phyloP scores from a whole-genome alignment of 1,140 invertebrate genomes.

The Papilio machaon region DNA sequence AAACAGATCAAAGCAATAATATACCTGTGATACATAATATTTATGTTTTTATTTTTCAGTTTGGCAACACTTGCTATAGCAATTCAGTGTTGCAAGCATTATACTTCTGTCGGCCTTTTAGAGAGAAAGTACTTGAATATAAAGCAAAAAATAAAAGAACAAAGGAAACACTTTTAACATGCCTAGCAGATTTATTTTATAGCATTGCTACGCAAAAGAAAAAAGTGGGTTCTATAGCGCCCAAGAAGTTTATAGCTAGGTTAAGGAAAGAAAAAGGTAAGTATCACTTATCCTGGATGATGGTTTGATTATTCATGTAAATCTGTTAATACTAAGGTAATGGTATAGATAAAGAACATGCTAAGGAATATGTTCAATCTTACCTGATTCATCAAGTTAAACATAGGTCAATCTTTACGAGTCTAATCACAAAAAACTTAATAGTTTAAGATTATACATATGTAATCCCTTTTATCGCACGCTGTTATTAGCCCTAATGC shows the following conservation, averaged over 20 bases:
- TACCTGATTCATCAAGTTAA: too few relatives aligned
- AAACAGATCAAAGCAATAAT: background rate
- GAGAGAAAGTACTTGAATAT: slow-evolving; percentile 99
- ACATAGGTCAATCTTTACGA: background rate
- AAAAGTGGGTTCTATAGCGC: slow-evolving; percentile 99
- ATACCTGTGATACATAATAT: background rate
- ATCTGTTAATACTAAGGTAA: too few relatives aligned
- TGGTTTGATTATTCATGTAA: too few relatives aligned
- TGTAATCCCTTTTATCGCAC: too few relatives aligned
- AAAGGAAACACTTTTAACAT: slow-evolving; percentile 98
- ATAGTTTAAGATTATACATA: too few relatives aligned
- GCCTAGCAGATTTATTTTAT: slow-evolving; percentile 98
- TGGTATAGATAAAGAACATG: background rate
- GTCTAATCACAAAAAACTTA: background rate
- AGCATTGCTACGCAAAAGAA: slow-evolving; percentile 99
- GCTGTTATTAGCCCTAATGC: too few relatives aligned
- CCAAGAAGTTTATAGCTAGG: slow-evolving; percentile 99
- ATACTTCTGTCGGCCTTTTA: slow-evolving; percentile 99
- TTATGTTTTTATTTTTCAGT: slow-evolving; percentile 86
- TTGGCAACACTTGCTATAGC: slow-evolving; percentile 99
- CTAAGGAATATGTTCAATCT: background rate
- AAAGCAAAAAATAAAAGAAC: slow-evolving; percentile 98
- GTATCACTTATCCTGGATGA: slow-evolving; percentile 10
- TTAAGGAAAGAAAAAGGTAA: slow-evolving; percentile 99
- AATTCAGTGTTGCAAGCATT: slow-evolving; percentile 99